Evolutionary conservation across 2,113 vertebrate species (phyloP).

Genomic region (Motacilla tschutschensis): DNA sequence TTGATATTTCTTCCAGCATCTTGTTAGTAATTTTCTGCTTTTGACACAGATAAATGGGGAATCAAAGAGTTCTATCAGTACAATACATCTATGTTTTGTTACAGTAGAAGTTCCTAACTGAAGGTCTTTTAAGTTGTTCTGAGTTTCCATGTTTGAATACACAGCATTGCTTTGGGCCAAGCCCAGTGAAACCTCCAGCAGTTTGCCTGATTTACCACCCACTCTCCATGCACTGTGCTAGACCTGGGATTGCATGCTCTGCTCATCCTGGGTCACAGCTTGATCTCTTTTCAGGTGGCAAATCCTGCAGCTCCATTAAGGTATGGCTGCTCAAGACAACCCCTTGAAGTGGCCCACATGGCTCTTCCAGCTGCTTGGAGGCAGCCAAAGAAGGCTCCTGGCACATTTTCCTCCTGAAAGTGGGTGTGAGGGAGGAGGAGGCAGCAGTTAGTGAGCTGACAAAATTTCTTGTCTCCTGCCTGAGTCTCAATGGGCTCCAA

Average conservation of each 20-base stretch:
- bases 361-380: not conserved
- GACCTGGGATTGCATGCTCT: not conserved
- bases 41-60: not conserved
- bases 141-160: not conserved
- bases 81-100: not conserved
- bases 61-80: not conserved
- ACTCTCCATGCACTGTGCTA: not conserved
- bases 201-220: not conserved
- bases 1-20: not conserved
- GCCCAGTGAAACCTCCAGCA: not conserved
- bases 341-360: not conserved
- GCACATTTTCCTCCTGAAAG: not conserved
- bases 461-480: not conserved
- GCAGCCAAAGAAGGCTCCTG: constrained; percentile 2
- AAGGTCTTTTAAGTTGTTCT: not conserved
- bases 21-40: not conserved
- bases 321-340: not conserved
- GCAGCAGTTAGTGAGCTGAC: not conserved
- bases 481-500: not conserved
- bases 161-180: not conserved
- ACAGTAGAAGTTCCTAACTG: not conserved
- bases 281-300: not conserved
- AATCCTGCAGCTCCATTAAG: not conserved
- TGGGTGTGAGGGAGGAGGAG: not conserved
- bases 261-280: not conserved